phyloP scores from a whole-genome alignment of 2,888 invertebrate genomes.

The Drosophila formosana region DNA sequence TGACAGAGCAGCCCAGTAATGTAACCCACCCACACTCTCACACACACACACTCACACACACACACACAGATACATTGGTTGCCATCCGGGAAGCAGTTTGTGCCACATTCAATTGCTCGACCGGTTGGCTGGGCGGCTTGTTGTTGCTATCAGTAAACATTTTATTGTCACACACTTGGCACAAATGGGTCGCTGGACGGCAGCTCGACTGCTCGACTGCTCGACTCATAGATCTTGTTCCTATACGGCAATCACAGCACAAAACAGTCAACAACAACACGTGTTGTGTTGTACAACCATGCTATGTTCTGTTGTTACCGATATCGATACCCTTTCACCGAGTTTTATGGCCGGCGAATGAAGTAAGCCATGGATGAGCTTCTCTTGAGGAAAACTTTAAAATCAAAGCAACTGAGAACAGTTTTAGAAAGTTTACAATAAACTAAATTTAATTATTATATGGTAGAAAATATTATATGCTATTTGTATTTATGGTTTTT shows the following conservation, averaged over 20 bases:
- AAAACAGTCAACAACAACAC: slow-evolving; percentile 70
- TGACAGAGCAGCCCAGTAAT: slow-evolving; percentile 50
- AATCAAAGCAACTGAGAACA: background rate
- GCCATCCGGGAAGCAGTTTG: slow-evolving; percentile 64
- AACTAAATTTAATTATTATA: background rate
- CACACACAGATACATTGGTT: slow-evolving; percentile 39
- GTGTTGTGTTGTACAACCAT: slow-evolving; percentile 42
- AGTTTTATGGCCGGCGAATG: slow-evolving; percentile 33
- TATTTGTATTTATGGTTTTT: too few species aligned
- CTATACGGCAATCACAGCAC: slow-evolving; percentile 71
- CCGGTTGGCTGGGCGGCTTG: slow-evolving; percentile 41
- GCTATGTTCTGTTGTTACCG: slow-evolving; percentile 21
- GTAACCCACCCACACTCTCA: slow-evolving; percentile 14
- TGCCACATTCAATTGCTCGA: slow-evolving; percentile 76
- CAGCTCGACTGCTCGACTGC: background rate
- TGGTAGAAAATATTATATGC: too few species aligned
- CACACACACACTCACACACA: slow-evolving; percentile 8
- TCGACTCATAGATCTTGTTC: slow-evolving; percentile 61
- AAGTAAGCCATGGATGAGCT: slow-evolving; percentile 7
- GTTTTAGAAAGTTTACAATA: background rate
- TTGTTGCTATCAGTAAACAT: slow-evolving; percentile 77
- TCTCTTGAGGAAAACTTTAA: background rate
- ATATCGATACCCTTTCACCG: slow-evolving; percentile 48
- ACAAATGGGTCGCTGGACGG: slow-evolving; percentile 67
- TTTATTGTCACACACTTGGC: slow-evolving; percentile 81